Evolutionary conservation across 2,797 vertebrate genomes (phyloP).

Genomic region (Leucoraja ocellata): DNA sequence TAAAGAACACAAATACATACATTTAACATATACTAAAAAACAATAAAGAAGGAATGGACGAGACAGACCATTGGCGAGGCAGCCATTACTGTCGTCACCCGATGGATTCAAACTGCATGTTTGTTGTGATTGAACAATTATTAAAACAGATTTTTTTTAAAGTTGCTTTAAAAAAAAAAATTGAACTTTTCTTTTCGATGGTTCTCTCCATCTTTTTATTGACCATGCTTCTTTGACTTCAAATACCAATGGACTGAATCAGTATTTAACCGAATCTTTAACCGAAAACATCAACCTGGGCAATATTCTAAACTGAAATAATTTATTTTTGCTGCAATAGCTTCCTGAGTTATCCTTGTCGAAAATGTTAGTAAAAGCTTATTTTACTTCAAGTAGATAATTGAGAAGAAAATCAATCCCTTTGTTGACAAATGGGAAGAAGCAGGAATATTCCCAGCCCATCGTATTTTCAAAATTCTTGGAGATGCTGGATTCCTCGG

Average conservation of each 20-base stretch:
- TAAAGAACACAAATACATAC: too few species aligned
- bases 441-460: conserved; percentile 69
- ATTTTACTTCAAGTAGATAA: conserved; percentile 58
- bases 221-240: not conserved
- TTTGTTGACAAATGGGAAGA: conserved; percentile 75
- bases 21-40: too few species aligned
- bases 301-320: not conserved
- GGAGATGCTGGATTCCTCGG: conserved; percentile 71
- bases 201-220: not conserved
- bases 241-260: not conserved
- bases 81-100: too few species aligned
- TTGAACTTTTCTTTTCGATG: not conserved
- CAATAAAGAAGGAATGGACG: too few species aligned
- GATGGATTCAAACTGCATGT: too few species aligned
- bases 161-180: not conserved
- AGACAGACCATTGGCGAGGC: too few species aligned
- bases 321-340: not conserved
- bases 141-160: not conserved
- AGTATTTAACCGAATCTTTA: not conserved
- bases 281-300: not conserved
- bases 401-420: conserved; percentile 75
- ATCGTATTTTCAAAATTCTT: conserved; percentile 71
- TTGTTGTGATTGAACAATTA: not conserved
- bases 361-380: not conserved
- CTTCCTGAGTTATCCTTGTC: not conserved